Evolutionary conservation across 2,888 invertebrate genomes (phyloP), one percentile per base, ranked within the genome.

Genomic region (Trachelus troglodyta): DNA sequence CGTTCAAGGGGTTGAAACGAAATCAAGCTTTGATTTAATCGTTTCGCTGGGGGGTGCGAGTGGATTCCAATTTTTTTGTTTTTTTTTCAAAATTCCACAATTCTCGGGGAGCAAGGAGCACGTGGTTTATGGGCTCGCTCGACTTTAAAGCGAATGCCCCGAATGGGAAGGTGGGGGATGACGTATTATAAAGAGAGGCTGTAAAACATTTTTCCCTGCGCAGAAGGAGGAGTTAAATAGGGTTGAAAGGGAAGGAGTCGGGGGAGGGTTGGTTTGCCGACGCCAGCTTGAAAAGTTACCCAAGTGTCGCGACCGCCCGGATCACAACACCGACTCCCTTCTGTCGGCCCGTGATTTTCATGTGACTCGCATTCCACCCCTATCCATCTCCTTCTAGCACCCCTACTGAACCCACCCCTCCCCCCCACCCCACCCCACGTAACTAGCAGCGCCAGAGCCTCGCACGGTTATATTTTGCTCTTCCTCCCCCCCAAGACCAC

Each of bases 191-290:
- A 83, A 85, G 77, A 80, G 79, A 34, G 77, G 74, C 74, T 69
- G 81, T 56, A 74, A 81, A 77, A 35, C 76, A 80, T 82, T 79
- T 75, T 83, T 80, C 76, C 74, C 34, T 6, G 76, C 6, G 40
- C 40, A 0, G 23, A 23, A 33, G 31, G 69, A 30, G 69, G 12
- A 33, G 31, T 33, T 33, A 71, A 71, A 71, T 30, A 33, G 71
- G 71, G 71, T 71, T 71, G 40, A 40, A 40, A 9, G 40, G 40
- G 23, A 23, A 6, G 40, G 12, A 37, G 33, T 3, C 0, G 12
- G 12, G 1, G 9, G 2, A 15, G 4, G 40, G 40, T 6, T 40
- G 40, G 15, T 40, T 40, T 23, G 9, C 40, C 15, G 23, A 56
- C 40, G 40, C 40, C 23, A 56, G 40, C 40, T 71, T 71, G 71